A percentile compares a stretch with the other conserved stretches of the same genome.
phyloP scores from a whole-genome alignment of 2,888 invertebrate species.

The Agriopis aurantiaria region DNA sequence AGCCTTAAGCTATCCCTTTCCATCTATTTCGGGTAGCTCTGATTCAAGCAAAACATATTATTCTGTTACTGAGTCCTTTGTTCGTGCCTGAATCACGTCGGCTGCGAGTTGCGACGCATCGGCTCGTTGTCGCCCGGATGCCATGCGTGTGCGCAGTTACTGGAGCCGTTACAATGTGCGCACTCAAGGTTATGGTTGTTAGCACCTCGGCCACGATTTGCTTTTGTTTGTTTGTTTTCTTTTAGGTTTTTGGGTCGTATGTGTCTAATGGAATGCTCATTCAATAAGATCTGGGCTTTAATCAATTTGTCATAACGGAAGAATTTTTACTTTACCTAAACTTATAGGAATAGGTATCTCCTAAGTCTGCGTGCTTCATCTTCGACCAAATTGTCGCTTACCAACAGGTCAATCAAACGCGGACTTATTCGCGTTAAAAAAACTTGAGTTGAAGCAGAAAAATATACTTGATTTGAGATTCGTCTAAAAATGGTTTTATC shows the following conservation, averaged over 20 bases:
- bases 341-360: too few relatives aligned
- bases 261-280: background rate
- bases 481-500: too few relatives aligned
- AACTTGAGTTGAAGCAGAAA: too few relatives aligned
- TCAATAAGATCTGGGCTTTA: background rate
- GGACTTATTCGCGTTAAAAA: too few relatives aligned
- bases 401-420: too few relatives aligned
- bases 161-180: slow-evolving; percentile 39
- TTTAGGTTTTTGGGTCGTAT: slow-evolving; percentile 28
- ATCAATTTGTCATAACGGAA: too few relatives aligned
- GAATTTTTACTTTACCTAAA: too few relatives aligned
- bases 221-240: slow-evolving; percentile 15
- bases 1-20: background rate
- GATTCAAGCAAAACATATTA: slow-evolving; percentile 11
- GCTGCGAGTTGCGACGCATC: slow-evolving; percentile 31
- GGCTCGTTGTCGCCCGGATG: slow-evolving; percentile 35
- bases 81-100: slow-evolving; percentile 51
- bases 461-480: too few relatives aligned
- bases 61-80: slow-evolving; percentile 47
- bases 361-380: too few relatives aligned
- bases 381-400: too few relatives aligned
- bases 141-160: slow-evolving; percentile 35
- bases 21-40: slow-evolving; percentile 23
- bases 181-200: slow-evolving; percentile 42
- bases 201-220: slow-evolving; percentile 35